Evolutionary conservation across 2,797 vertebrate genomes (phyloP), one percentile per base, ranked within the genome.

Genomic region (Tachyglossus aculeatus): DNA sequence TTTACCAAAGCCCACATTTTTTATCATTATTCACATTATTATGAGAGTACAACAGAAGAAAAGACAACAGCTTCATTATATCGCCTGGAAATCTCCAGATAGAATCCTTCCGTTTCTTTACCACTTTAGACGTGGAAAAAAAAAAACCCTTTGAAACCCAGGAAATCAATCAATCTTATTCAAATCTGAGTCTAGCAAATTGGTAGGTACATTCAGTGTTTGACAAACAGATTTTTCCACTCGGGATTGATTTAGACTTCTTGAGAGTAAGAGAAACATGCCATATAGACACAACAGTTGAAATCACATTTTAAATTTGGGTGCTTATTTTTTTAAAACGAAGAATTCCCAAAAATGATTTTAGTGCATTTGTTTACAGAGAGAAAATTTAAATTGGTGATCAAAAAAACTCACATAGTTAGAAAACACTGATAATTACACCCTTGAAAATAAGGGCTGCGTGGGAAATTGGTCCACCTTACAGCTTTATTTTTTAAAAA

Each of bases 341-440:
- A 72, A 77, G 73, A 40, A 51, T 43, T 27, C 54, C 47, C 37
- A 31, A 24, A 64, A 62, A 22, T 72, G 55, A 58, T 62, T 59
- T 62, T 2, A 13, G 61, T 56, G 62, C 64, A 50, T 77, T 59
- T 84, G 76, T 5, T 40, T 60, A 69, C 69, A 34, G 60, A 77
- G 63, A 55, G 64, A 29, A 18, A 27, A 27, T 48, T 31, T 27
- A 27, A 10, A 48, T 18, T 19, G 16, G 8, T 24, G n/a, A 13
- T 39, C 8, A 39, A 57, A 56, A 25, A 25, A 40, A 31, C 24
- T n/a, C 38, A 41, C 32, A 40, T 58, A 40, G 8, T 27, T 16
- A 31, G 13, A 45, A 25, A 9, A 48, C 15, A 48, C 7, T 2
- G 15, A 18, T 5, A 31, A 18, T 43, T 41, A 18, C n/a, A 43